Conservation (phyloP, 53 echinoderm and acorn worm genomes). For the Glandiceps talaboti region DNA sequence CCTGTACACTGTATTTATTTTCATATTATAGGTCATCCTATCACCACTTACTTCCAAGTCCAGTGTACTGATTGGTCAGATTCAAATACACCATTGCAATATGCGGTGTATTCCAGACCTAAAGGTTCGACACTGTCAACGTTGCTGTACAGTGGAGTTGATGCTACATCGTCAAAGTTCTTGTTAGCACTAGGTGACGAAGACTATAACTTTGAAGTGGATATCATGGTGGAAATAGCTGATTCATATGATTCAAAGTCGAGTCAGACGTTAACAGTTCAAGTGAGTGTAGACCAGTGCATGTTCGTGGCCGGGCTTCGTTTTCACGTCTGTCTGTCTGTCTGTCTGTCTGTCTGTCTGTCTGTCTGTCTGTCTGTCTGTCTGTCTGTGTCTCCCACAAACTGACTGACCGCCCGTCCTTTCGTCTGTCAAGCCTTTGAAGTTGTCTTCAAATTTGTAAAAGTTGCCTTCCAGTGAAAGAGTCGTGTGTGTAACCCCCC, state of each 20-base stretch:
- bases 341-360: too few relatives aligned
- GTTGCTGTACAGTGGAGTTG: slow-evolving; percentile 25
- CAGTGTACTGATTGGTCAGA: slow-evolving; percentile 38
- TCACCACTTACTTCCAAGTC: slow-evolving; percentile 41
- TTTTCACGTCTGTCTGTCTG: too few relatives aligned
- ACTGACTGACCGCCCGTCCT: too few relatives aligned
- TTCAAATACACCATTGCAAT: slow-evolving; percentile 30
- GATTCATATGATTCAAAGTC: slow-evolving; percentile 36
- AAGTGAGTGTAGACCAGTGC: too few relatives aligned
- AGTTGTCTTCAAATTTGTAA: too few relatives aligned
- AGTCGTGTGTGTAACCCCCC: too few relatives aligned
- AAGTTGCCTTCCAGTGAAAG: too few relatives aligned
- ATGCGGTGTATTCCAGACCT: slow-evolving; percentile 20
- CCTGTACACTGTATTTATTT: too few relatives aligned
- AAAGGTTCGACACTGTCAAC: not conserved
- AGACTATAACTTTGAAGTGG: slow-evolving; percentile 8
- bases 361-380: too few relatives aligned
- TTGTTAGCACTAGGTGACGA: slow-evolving; percentile 38
- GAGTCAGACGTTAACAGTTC: slow-evolving; percentile 21
- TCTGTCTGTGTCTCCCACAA: too few relatives aligned
- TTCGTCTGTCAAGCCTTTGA: too few relatives aligned
- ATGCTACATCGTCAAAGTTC: slow-evolving; percentile 16
- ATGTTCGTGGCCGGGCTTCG: too few relatives aligned
- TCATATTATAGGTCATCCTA: slow-evolving; percentile 36
- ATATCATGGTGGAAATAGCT: slow-evolving; percentile 34